Conservation (phyloP, 2,888 invertebrate genomes). For the Smittia sp. region DNA sequence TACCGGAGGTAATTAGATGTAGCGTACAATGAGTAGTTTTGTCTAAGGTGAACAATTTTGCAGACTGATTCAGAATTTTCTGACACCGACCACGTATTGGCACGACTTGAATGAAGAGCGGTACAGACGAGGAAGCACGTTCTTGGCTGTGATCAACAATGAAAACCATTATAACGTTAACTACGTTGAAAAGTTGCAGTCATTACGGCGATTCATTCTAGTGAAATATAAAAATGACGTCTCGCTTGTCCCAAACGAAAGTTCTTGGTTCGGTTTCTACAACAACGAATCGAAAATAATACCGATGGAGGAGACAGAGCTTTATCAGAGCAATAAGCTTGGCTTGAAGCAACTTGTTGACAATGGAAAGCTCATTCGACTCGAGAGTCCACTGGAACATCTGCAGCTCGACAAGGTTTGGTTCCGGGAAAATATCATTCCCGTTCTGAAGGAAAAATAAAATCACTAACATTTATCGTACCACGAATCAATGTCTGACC, state of each 20-base stretch:
- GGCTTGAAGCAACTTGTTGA: conserved; percentile 73
- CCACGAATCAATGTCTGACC: too few species aligned
- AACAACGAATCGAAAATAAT: conserved; percentile 68
- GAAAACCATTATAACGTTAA: conserved; percentile 65
- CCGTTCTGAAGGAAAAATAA: conserved; percentile 43
- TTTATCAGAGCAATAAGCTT: conserved; percentile 77
- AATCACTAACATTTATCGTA: too few species aligned
- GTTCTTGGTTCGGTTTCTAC: conserved; percentile 97
- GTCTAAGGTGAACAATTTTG: neutral
- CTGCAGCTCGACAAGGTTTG: conserved; percentile 72
- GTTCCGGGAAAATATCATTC: conserved; percentile 70
- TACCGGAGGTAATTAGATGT: neutral
- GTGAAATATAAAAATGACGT: conserved; percentile 87
- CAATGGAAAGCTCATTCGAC: conserved; percentile 68
- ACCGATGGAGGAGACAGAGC: conserved; percentile 61
- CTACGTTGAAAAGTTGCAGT: conserved; percentile 75
- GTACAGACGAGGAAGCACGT: conserved; percentile 76
- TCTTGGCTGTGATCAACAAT: conserved; percentile 95
- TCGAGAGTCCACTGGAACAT: conserved; percentile 76
- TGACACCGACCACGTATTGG: conserved; percentile 98
- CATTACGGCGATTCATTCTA: conserved; percentile 73
- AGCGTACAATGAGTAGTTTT: neutral
- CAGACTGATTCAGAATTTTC: conserved; percentile 61
- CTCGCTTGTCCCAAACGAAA: conserved; percentile 86
- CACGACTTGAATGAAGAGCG: conserved; percentile 81